Conservation (phyloP, 2,113 vertebrate species). For the Tapirus terrestris region DNA sequence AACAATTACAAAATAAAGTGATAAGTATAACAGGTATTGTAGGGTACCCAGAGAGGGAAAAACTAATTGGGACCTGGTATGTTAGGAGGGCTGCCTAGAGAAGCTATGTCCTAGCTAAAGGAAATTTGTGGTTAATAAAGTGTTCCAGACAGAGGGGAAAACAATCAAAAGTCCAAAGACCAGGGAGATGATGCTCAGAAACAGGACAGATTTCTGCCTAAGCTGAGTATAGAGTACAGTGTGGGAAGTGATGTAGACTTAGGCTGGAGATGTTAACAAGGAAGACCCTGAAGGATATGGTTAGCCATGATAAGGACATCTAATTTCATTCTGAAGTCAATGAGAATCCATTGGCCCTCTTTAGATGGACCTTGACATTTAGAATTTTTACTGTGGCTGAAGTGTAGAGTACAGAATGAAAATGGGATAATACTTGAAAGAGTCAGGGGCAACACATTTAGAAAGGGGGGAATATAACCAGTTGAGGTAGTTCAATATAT, state of each 20-base stretch:
- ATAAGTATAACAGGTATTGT: background rate
- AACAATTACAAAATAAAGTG: background rate
- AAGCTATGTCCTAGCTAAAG: background rate
- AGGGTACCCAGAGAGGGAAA: background rate
- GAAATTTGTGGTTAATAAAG: background rate
- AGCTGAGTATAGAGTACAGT: background rate
- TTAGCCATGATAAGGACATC: background rate
- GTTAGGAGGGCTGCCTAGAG: background rate
- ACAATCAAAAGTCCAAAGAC: background rate
- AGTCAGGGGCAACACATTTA: background rate
- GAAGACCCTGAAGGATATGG: background rate
- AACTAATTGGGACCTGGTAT: background rate
- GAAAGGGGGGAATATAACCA: background rate
- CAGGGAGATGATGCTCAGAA: background rate
- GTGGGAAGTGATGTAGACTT: background rate
- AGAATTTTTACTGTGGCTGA: background rate
- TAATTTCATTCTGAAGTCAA: background rate
- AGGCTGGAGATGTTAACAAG: background rate
- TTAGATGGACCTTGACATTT: background rate
- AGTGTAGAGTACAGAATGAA: background rate
- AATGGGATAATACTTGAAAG: background rate
- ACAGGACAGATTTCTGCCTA: background rate
- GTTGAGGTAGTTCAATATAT: background rate
- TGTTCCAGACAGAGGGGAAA: background rate
- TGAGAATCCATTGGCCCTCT: background rate